phyloP scores from a whole-genome alignment of 2,113 vertebrate species.

The Xenus cinereus region DNA sequence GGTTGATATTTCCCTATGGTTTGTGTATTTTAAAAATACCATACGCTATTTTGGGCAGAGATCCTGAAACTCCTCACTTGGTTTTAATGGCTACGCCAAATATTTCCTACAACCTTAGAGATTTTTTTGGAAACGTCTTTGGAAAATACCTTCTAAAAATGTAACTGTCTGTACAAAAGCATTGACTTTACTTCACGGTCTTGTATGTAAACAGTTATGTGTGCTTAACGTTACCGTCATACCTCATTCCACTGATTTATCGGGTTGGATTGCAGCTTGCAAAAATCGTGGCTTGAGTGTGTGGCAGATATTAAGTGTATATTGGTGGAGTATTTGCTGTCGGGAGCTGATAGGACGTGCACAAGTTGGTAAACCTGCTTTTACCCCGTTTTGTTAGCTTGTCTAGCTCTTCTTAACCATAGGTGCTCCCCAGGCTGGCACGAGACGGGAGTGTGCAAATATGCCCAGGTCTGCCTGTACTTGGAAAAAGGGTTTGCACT shows the following conservation, averaged over 20 bases:
- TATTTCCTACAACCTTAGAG: neutral
- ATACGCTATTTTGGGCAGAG: neutral
- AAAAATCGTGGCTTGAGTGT: neutral
- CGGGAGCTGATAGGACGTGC: fast-evolving
- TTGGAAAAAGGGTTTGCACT: neutral
- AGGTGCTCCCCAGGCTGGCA: neutral
- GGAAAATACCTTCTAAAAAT: constrained; percentile 3
- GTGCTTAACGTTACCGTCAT: neutral
- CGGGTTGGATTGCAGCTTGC: neutral
- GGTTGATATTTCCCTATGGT: neutral
- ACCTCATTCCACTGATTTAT: neutral
- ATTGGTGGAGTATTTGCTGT: neutral
- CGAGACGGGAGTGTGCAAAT: neutral
- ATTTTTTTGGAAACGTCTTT: neutral
- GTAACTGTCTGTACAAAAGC: neutral
- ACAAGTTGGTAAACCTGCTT: neutral
- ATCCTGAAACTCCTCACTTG: neutral
- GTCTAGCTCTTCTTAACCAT: neutral
- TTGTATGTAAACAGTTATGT: neutral
- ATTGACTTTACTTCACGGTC: neutral
- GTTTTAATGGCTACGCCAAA: neutral
- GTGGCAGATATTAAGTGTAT: neutral
- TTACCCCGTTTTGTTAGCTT: neutral
- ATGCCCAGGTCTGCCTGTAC: neutral
- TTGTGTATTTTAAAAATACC: constrained; percentile 25